Base-by-base conservation (phyloP, 1,140 invertebrate genomes). In the Gryllus bimaculatus region DNA sequence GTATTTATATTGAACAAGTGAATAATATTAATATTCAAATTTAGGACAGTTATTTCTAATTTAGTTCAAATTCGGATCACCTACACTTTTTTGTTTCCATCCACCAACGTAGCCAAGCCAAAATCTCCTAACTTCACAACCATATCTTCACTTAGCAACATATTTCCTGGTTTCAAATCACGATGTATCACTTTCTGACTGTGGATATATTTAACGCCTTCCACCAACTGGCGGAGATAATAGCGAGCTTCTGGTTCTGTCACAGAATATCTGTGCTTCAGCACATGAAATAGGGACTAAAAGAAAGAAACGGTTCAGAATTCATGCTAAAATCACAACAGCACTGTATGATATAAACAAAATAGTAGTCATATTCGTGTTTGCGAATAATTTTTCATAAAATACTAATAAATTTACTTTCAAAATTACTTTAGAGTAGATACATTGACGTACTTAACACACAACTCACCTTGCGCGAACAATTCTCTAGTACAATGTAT, bases 81-180 rank as follows among this genome's bases (percentile, higher is more conserved):
- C 87, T 84, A 91, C 90, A 88, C 88, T 84, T 90, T 91, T 80
- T 89, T 87, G 81, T 92, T 89, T 66, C 90, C 90, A 79, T 91
- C 88, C 5, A 91, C 85, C 74, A 87, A 86, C 0, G 92, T 93
- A 8, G 93, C 93, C 26, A 94, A 84, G 10, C 93, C 93, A 85
- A 94, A 94, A 83, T 94, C 93, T 48, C 92, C 93, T 81, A 94
- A 90, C 85, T 94, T 94, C 10, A 93, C 87, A 77, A 90, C 88
- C 89, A 94, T 91, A 49, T 90, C 87, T 78, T 92, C 90, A 81
- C 91, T 91, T 15, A 94, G 86, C 83, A 94, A 93, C 84, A 94
- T 88, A 83, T 94, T 94, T 21, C 92, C 92, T 0, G 93, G 87
- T 83, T 94, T 94, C 47, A 94, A 86, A 85, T 94, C 93, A 26